A percentile compares a stretch with the other conserved stretches of the same genome.
Conservation (phyloP, 1,140 invertebrate species). For the Drosophila watanabei region DNA sequence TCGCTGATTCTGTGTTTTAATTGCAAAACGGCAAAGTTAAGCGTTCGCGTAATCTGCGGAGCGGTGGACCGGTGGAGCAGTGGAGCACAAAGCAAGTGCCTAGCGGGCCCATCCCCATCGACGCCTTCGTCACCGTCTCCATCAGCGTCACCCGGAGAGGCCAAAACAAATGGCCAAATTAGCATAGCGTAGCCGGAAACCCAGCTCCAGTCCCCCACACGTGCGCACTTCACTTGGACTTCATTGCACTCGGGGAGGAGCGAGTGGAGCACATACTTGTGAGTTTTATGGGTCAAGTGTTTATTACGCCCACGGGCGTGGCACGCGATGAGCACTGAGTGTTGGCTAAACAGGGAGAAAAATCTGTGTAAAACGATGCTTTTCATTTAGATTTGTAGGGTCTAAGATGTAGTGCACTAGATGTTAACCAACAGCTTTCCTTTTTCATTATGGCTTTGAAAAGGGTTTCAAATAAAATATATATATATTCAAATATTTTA, state of each 20-base stretch:
- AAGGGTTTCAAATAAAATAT: neutral
- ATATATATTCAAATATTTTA: neutral
- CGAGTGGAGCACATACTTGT: constrained; percentile 71
- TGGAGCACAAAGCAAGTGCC: constrained; percentile 64
- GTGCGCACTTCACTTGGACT: constrained; percentile 80
- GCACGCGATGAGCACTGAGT: constrained; percentile 27
- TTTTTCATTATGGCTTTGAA: neutral
- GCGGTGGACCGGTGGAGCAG: constrained; percentile 9
- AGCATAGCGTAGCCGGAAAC: constrained; percentile 51
- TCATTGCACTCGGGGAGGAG: constrained; percentile 68
- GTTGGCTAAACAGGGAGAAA: neutral
- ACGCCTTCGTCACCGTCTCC: constrained; percentile 15
- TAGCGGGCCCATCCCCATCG: constrained; percentile 5
- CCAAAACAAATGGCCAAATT: constrained; percentile 77
- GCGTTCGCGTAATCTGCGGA: constrained; percentile 49
- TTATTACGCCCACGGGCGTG: constrained; percentile 80
- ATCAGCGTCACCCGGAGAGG: constrained; percentile 10
- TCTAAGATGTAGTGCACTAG: no score
- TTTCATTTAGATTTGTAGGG: neutral
- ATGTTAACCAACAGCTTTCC: neutral
- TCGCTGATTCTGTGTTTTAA: constrained; percentile 60
- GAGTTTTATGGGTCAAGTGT: constrained; percentile 81
- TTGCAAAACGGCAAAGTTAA: constrained; percentile 71
- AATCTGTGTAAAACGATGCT: neutral
- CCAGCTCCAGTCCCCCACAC: constrained; percentile 39